Percentiles rank a stretch among this genome's conserved stretches.
Conservation (phyloP, 1,140 invertebrate species). For the Neelides sp. region DNA sequence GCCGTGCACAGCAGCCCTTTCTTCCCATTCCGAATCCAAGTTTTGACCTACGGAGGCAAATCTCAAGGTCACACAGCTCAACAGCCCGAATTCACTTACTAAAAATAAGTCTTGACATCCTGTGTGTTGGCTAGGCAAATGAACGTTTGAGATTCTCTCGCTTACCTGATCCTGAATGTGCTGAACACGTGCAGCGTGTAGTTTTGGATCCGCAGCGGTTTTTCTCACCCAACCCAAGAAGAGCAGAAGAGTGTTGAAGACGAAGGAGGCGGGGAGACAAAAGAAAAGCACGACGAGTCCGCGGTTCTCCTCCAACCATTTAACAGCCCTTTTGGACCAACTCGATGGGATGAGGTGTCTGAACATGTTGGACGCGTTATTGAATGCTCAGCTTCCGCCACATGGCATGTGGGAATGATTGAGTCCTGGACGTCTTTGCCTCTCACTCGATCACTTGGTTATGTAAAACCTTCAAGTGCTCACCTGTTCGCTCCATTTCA, state of each 20-base stretch:
- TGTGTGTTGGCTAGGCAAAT: too few relatives aligned
- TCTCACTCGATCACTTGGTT: too few relatives aligned
- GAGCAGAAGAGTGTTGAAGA: conserved; percentile 45
- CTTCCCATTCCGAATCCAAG: conserved; percentile 45
- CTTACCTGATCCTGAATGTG: conserved; percentile 44
- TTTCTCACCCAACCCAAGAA: conserved; percentile 38
- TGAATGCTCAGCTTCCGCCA: neutral
- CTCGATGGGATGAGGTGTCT: neutral
- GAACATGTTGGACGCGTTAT: neutral
- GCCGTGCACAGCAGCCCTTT: conserved; percentile 48
- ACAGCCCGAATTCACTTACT: too few relatives aligned
- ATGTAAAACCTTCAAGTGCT: too few relatives aligned
- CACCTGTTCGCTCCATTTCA: too few relatives aligned
- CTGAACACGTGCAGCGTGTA: conserved; percentile 44
- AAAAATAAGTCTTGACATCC: too few relatives aligned
- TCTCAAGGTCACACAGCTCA: too few relatives aligned
- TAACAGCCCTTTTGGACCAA: conserved; percentile 33
- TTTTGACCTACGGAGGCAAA: too few relatives aligned
- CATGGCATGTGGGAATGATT: too few relatives aligned
- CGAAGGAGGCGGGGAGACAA: conserved; percentile 50
- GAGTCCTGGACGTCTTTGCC: too few relatives aligned
- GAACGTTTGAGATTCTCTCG: neutral
- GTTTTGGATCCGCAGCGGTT: conserved; percentile 37
- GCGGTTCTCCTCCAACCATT: conserved; percentile 49
- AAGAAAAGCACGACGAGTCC: conserved; percentile 50